Base-by-base conservation (phyloP, 2,888 invertebrate species). In the Drosophila falleni region DNA sequence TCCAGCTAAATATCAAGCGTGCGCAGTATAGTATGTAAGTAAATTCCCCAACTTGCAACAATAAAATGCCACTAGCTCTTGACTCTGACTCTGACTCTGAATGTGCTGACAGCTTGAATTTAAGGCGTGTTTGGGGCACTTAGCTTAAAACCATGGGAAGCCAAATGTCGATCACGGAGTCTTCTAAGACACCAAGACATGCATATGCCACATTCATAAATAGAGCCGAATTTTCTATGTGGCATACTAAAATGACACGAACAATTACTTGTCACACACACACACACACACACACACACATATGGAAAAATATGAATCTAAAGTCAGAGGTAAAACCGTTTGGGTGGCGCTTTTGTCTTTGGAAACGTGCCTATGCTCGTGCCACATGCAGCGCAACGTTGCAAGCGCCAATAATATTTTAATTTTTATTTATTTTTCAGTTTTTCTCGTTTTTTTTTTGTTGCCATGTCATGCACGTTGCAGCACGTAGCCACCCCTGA, bases 321-420 rank as follows among this genome's bases (percentile, higher is more conserved):
- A 50, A 76, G 75, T 62, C 76, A 74, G 70, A 58, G 75, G 76
- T 63, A 70, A 63, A 23, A 63, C 81, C 66, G 71, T 84, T 84
- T 83, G 84, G 87, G 84, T 84, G 84, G 84, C 84, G 84, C 84
- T 71, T 83, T 84, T 78, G 78, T 78, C 78, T 78, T 74, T 83
- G 29, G 83, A 78, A 86, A 82, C 83, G 83, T 83, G 83, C 78
- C 79, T 53, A 39, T 67, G 71, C 70, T 67, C 77, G 68, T 82
- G 85, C 85, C 87, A 84, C 87, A 87, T 84, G 83, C 87, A 71
- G 87, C 53, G 84, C 74, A 74, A 74, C 68, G 66, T 63, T 72
- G 74, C 78, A 63, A 75, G 66, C 75, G 75, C 76, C 71, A 74
- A 73, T 83, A 84, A 86, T 84, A 83, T 77, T 84, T 74, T 78